Percentiles rank a stretch among this genome's conserved stretches.
phyloP scores from a whole-genome alignment of 2,113 vertebrate genomes.

The Petromus typicus region DNA sequence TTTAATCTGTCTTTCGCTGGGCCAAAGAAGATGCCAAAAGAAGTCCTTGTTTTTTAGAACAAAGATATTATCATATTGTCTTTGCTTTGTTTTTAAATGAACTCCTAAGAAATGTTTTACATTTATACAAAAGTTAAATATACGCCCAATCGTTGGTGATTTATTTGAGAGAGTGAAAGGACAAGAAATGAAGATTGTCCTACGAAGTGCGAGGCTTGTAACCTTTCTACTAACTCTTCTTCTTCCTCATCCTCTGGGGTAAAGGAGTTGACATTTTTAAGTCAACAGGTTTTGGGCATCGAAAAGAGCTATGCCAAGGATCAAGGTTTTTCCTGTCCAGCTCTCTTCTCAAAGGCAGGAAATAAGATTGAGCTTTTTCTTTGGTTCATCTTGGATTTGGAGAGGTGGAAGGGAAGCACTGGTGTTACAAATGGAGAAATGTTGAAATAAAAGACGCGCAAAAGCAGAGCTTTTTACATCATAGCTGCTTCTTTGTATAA shows the following conservation, averaged over 20 bases:
- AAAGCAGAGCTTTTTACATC: not conserved
- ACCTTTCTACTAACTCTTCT: not conserved
- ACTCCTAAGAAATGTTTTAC: not conserved
- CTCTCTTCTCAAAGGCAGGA: not conserved
- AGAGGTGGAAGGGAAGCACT: not conserved
- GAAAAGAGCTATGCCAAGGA: too few relatives aligned
- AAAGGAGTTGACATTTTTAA: not conserved
- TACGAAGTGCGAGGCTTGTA: not conserved
- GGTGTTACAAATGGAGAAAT: not conserved
- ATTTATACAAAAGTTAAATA: not conserved
- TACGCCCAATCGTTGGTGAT: not conserved
- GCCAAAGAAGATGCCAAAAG: not conserved
- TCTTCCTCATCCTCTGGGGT: not conserved
- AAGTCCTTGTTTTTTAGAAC: not conserved
- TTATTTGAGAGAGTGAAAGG: constrained; percentile 10
- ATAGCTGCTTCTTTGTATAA: not conserved
- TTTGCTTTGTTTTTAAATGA: not conserved
- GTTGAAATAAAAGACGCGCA: not conserved
- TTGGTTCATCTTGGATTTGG: not conserved
- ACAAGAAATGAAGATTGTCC: not conserved
- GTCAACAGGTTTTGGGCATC: not conserved
- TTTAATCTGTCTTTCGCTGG: constrained; percentile 1
- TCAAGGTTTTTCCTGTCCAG: not conserved
- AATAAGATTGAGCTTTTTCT: not conserved
- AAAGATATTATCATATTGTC: not conserved